Evolutionary conservation across 2,797 vertebrate genomes (phyloP), one percentile per base, ranked within the genome.

Genomic region (Hylomyscus alleni): DNA sequence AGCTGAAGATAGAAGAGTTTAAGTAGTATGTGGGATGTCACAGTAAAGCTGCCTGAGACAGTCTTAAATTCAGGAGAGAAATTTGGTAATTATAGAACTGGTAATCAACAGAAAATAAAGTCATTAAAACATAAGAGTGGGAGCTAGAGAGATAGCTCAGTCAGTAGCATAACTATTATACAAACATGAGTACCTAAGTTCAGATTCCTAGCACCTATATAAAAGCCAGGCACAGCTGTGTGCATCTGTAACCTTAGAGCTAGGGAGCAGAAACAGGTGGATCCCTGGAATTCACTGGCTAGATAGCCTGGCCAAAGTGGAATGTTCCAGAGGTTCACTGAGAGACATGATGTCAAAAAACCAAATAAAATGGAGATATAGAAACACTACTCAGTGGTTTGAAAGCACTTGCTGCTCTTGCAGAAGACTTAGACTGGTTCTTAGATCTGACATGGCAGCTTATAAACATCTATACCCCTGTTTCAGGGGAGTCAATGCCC

Each of bases 91-190:
- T 65, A 88, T 65, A 67, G 29, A 89, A 90, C 29, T 69, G 13
- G 34, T 9, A 75, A 40, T 95, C 37, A 90, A 60, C 29, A 96
- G 67, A 94, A 89, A 60, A 52, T 37, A 67, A 84, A 85, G 5
- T 47, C 90, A 69, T 47, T 95, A 52, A 90, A 95, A 95, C 84
- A 72, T 29, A 12, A n/a, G 37, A 54, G 34, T 54, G 20, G 22
- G 50, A 37, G 22, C 34, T 72, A 54, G 65, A 15, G 47, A 87
- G 22, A 17, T 37, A 65, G 13, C 65, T 87, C 65, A 87, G 34
- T 72, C 22, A 37, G 47, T 86, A 86, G 52, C 8, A 72, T 86
- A 26, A 12, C 34, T 86, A 17, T n/a, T 37, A 22, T 37, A 34
- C 11, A 54, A 72, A 72, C 34, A 72, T 37, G 37, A 72, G 54